Percentiles rank a stretch among this genome's conserved stretches.
Evolutionary conservation across 2,888 invertebrate genomes (phyloP).

Genomic region (Aspidiotus destructor): DNA sequence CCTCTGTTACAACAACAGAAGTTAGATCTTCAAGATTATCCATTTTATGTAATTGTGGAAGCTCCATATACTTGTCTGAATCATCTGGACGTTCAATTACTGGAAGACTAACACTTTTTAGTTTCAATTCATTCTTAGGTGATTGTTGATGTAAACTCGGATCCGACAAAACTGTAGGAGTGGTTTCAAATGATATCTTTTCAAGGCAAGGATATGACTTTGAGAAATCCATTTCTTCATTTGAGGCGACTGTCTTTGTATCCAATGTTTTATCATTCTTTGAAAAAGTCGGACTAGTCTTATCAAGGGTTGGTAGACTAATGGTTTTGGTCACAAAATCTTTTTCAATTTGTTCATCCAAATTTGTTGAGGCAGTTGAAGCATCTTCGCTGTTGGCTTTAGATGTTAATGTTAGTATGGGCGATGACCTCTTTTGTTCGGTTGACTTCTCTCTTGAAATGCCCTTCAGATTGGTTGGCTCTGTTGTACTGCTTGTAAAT

Average conservation of each 20-base stretch:
- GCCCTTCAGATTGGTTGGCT: not conserved
- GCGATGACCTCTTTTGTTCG: slow-evolving; percentile 1
- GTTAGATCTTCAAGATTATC: slow-evolving; percentile 35
- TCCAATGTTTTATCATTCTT: not conserved
- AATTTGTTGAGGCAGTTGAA: not conserved
- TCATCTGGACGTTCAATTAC: slow-evolving; percentile 23
- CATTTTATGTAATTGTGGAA: slow-evolving; percentile 25
- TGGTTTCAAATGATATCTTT: not conserved
- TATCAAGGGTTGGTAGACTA: slow-evolving; percentile 19
- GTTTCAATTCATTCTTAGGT: not conserved
- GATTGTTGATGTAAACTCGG: slow-evolving; percentile 3
- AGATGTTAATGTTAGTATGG: not conserved
- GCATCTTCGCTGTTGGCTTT: slow-evolving; percentile 28
- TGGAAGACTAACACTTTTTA: slow-evolving; percentile 28
- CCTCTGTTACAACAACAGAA: not conserved
- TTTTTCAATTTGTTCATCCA: not conserved
- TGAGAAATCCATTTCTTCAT: slow-evolving; percentile 12
- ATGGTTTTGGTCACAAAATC: slow-evolving; percentile 16
- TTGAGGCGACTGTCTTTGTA: not conserved
- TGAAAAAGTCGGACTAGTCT: not conserved
- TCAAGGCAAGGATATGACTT: slow-evolving; percentile 18
- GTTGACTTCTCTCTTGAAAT: not conserved
- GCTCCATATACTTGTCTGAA: slow-evolving; percentile 23
- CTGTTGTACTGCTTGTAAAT: slow-evolving; percentile 5
- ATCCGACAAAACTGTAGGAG: slow-evolving; percentile 4